Evolutionary conservation across 2,113 vertebrate genomes (phyloP).

Genomic region (Glaucomys volans): DNA sequence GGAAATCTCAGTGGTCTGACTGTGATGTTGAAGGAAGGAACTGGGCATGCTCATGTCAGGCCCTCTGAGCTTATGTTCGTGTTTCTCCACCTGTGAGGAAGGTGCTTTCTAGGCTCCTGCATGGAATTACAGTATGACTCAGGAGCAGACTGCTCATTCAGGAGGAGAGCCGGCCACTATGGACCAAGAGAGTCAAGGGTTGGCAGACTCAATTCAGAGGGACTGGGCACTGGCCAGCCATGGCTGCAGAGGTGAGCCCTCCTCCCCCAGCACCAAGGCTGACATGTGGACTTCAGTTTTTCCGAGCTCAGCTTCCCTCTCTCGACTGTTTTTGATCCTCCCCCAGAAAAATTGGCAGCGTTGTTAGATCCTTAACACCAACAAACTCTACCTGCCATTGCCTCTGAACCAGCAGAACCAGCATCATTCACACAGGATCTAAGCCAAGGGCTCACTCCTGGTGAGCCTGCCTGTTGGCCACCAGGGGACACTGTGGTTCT

Average conservation of each 20-base stretch:
- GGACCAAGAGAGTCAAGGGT: no score
- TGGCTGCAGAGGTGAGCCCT: fast-evolving
- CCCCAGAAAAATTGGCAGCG: background rate
- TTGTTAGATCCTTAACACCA: background rate
- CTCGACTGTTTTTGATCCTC: background rate
- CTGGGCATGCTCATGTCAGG: background rate
- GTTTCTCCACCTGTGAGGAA: background rate
- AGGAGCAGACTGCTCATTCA: background rate
- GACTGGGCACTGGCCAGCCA: no score
- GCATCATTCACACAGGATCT: background rate
- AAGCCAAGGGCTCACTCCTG: background rate
- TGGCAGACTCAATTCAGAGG: background rate
- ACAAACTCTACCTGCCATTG: background rate
- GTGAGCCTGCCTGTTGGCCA: background rate
- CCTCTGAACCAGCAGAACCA: background rate
- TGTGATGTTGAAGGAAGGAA: background rate
- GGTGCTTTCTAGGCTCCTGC: background rate
- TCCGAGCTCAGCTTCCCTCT: background rate
- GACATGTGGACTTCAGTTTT: background rate
- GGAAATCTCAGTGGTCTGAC: background rate
- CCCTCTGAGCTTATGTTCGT: background rate
- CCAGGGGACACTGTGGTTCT: background rate
- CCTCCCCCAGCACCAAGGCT: background rate
- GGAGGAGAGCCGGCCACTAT: no score
- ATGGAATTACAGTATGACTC: background rate